These are phyloP conservation scores for Aleiodes leptofemur DNA, from an alignment of 2,888 invertebrate genomes.

Conservation along the genomic window DNA sequence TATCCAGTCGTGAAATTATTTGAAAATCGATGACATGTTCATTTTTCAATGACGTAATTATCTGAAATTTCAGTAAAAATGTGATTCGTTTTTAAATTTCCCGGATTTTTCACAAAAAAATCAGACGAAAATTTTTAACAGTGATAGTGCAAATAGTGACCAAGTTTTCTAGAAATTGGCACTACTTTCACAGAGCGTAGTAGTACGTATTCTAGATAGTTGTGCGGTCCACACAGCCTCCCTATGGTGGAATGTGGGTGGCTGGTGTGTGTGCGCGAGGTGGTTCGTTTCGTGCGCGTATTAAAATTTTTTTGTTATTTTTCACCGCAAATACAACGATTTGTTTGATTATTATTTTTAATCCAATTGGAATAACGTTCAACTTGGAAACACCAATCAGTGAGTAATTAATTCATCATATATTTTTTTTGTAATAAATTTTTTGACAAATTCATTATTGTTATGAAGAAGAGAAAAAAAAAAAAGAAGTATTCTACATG, in stretches of 20 bases:
- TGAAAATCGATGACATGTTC: too few relatives aligned
- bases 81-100: too few relatives aligned
- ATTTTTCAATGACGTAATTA: too few relatives aligned
- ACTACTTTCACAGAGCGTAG: slow-evolving; percentile 63
- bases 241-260: slow-evolving; percentile 67
- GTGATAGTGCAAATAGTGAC: not conserved
- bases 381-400: not conserved
- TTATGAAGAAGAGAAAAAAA: not conserved
- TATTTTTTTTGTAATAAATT: not conserved
- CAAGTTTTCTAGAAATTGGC: slow-evolving; percentile 38
- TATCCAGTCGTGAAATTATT: too few relatives aligned
- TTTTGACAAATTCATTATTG: not conserved
- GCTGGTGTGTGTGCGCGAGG: slow-evolving; percentile 67
- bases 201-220: slow-evolving; percentile 62
- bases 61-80: too few relatives aligned
- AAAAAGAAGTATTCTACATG: too few relatives aligned
- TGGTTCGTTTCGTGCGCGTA: slow-evolving; percentile 65
- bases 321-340: slow-evolving; percentile 2
- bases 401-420: not conserved
- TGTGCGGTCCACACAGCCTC: slow-evolving; percentile 62
- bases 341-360: not conserved
- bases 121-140: too few relatives aligned
- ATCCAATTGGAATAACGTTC: slow-evolving; percentile 16
- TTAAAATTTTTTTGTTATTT: not conserved
- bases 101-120: too few relatives aligned